phyloP scores from a whole-genome alignment of 1,140 invertebrate species.

The Aricia agestis region DNA sequence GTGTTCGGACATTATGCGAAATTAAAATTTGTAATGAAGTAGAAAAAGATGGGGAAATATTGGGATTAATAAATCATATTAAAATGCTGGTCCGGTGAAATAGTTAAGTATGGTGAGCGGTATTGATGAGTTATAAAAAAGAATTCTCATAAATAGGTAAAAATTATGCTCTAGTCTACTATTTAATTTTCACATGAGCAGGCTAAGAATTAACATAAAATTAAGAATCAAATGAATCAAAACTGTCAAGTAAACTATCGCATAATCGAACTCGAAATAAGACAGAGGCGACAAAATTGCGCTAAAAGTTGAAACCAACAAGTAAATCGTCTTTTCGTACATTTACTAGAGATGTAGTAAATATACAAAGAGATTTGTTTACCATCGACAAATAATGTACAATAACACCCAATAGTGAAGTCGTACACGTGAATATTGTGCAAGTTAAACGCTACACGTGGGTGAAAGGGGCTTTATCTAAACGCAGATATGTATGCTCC shows the following conservation, averaged over 20 bases:
- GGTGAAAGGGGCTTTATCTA: slow-evolving; percentile 4
- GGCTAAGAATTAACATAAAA: neutral
- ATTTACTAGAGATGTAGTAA: slow-evolving; percentile 19
- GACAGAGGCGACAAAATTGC: neutral
- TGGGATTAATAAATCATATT: neutral
- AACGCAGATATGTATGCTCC: neutral
- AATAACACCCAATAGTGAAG: neutral
- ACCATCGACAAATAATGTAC: neutral
- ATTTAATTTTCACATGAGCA: neutral
- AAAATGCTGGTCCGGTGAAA: neutral
- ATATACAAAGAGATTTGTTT: slow-evolving; percentile 9
- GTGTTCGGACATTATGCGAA: neutral
- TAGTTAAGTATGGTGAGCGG: neutral
- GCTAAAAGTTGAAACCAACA: slow-evolving; percentile 8
- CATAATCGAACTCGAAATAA: neutral
- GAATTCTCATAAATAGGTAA: neutral
- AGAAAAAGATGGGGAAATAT: no score
- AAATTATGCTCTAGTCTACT: neutral
- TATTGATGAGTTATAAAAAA: neutral
- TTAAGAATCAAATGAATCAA: neutral
- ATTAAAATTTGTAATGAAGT: neutral
- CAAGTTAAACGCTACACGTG: slow-evolving; percentile 2
- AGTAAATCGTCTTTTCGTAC: slow-evolving; percentile 16
- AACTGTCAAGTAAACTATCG: slow-evolving; percentile 13
- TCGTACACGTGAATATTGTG: neutral